Percentiles rank a stretch among this genome's conserved stretches.
Evolutionary conservation across 2,888 invertebrate species (phyloP).

Genomic region (Heteropelma amictum): DNA sequence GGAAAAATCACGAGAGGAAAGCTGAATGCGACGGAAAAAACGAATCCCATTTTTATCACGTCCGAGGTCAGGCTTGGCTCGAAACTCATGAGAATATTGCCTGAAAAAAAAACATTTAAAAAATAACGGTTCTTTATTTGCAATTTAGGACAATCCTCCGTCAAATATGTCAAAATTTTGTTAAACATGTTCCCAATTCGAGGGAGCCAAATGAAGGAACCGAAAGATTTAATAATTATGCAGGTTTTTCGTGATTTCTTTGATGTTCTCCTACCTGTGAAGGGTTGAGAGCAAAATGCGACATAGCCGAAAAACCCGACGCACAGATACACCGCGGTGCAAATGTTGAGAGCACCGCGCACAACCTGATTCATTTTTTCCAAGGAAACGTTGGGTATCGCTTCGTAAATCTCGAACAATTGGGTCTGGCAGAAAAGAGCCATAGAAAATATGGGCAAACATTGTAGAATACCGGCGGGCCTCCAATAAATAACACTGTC

Average conservation of each 20-base stretch:
- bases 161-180: background rate
- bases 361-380: conserved; percentile 94
- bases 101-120: conserved; percentile 79
- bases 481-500: conserved; percentile 88
- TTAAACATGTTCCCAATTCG: background rate
- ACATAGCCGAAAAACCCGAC: conserved; percentile 96
- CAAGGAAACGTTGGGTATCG: conserved; percentile 90
- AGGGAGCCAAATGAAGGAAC: background rate
- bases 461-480: conserved; percentile 91
- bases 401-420: conserved; percentile 95
- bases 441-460: conserved; percentile 97
- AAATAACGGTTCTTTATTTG: background rate
- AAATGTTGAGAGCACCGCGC: conserved; percentile 93
- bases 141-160: background rate
- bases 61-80: conserved; percentile 90
- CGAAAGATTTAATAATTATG: no score
- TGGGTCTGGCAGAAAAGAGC: conserved; percentile 98
- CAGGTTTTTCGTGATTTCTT: no score
- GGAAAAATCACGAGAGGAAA: conserved; percentile 98
- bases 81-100: conserved; percentile 94
- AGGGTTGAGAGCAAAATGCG: conserved; percentile 88
- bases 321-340: conserved; percentile 92
- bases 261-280: conserved; percentile 81
- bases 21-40: conserved; percentile 95
- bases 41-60: conserved; percentile 95